A percentile compares a stretch with the other conserved stretches of the same genome.
Conservation (phyloP, 2,113 vertebrate genomes). For the Cygnus buccinator region DNA sequence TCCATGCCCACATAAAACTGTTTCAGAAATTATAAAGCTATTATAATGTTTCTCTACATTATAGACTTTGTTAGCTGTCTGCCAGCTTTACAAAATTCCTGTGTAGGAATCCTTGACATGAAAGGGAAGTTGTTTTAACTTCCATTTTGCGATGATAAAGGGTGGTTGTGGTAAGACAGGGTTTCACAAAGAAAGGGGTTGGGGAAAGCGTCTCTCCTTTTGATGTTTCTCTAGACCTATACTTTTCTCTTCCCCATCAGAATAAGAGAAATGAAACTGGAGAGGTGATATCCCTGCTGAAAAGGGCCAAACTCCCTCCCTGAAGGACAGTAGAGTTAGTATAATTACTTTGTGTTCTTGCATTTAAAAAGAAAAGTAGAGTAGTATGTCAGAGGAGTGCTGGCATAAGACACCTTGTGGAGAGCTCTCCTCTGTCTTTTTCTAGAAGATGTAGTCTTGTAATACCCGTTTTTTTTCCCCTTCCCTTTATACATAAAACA, state of each 20-base stretch:
- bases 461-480: background rate
- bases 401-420: background rate
- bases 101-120: background rate
- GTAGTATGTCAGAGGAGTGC: background rate
- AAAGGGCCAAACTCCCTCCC: background rate
- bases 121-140: background rate
- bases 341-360: background rate
- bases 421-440: background rate
- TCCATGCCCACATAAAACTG: conserved; percentile 34
- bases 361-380: background rate
- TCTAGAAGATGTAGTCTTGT: background rate
- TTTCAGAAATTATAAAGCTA: conserved; percentile 47
- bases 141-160: background rate
- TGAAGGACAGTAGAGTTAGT: background rate
- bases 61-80: background rate
- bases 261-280: background rate
- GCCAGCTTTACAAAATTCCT: background rate
- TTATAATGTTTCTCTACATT: conserved; percentile 15
- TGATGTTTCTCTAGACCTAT: background rate
- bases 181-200: background rate
- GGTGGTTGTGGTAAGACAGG: background rate
- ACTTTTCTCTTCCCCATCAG: background rate
- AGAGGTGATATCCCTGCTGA: background rate
- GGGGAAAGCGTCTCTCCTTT: background rate
- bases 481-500: background rate